Evolutionary conservation across 2,888 invertebrate genomes (phyloP), one percentile per base, ranked within the genome.

Genomic region (Creontiades dilutus): DNA sequence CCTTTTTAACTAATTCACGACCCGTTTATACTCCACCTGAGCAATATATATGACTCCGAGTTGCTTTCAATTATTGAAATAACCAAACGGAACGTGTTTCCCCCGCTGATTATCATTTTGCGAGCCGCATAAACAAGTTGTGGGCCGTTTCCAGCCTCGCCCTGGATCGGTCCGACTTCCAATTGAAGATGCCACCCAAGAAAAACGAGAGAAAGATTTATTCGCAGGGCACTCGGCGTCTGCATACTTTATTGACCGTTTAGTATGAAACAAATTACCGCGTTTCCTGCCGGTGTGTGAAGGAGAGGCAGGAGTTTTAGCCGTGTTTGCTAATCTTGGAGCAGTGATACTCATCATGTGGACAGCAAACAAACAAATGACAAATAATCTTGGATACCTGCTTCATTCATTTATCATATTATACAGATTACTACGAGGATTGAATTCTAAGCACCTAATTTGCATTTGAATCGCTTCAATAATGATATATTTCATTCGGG

Each of bases 101-200:
- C 11, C 61, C 19, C 19, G 19, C 61, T 61, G 61, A 61, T 61
- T 61, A 61, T 61, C 61, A 61, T 61, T 61, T 61, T 4, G 61
- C 61, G 19, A 61, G 19, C 23, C 61, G n/a, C 19, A 61, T 61
- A 61, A 61, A 61, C 61, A 61, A 61, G 61, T 19, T 61, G 61
- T 19, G 61, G n/a, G 61, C n/a, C 16, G 48, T 13, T 48, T 11
- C 7, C 48, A 48, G 61, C 61, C 61, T 61, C 61, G 61, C 61
- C 61, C n/a, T n/a, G n/a, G n/a, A n/a, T n/a, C n/a, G n/a, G n/a
- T 23, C 57, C 19, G 61, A 61, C 61, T 61, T 61, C 61, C 61
- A 61, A 61, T 61, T 61, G 61, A 61, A 61, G 61, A 61, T 61
- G 61, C 61, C 61, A 61, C 61, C 61, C 19, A 23, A 23, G 61